phyloP scores from a whole-genome alignment of 2,888 invertebrate species.

The Bhutanitis thaidina region DNA sequence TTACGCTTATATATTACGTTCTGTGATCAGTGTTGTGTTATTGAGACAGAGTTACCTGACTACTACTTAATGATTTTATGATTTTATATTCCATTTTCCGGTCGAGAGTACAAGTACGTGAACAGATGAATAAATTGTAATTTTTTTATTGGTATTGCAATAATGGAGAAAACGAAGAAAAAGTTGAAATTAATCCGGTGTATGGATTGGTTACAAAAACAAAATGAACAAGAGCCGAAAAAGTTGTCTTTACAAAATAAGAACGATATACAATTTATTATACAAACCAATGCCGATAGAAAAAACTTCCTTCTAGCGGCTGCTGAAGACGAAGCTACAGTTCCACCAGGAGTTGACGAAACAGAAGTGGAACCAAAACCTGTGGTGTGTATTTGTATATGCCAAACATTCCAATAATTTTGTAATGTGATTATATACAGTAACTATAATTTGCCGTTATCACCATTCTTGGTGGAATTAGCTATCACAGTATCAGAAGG shows the following conservation, averaged over 20 bases:
- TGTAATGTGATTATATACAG: too few species aligned
- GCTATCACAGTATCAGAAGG: too few species aligned
- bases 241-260: conserved; percentile 54
- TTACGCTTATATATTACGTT: too few species aligned
- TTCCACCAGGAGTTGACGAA: conserved; percentile 59
- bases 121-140: too few species aligned
- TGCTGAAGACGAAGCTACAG: conserved; percentile 61
- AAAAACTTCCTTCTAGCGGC: conserved; percentile 55
- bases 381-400: conserved; percentile 44
- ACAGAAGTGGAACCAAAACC: conserved; percentile 41
- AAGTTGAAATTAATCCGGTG: conserved; percentile 48
- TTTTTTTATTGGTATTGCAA: neutral
- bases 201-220: conserved; percentile 63
- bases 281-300: conserved; percentile 58
- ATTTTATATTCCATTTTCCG: too few species aligned
- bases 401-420: neutral
- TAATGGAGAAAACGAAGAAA: conserved; percentile 13
- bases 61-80: too few species aligned
- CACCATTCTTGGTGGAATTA: too few species aligned
- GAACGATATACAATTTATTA: conserved; percentile 67
- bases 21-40: too few species aligned
- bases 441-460: too few species aligned
- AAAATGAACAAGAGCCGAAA: conserved; percentile 53
- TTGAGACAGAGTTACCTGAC: too few species aligned
- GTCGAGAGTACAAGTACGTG: too few species aligned